A percentile compares a stretch with the other conserved stretches of the same genome.
Evolutionary conservation across 2,113 vertebrate genomes (phyloP).

Genomic region (Ceyx melanurus): DNA sequence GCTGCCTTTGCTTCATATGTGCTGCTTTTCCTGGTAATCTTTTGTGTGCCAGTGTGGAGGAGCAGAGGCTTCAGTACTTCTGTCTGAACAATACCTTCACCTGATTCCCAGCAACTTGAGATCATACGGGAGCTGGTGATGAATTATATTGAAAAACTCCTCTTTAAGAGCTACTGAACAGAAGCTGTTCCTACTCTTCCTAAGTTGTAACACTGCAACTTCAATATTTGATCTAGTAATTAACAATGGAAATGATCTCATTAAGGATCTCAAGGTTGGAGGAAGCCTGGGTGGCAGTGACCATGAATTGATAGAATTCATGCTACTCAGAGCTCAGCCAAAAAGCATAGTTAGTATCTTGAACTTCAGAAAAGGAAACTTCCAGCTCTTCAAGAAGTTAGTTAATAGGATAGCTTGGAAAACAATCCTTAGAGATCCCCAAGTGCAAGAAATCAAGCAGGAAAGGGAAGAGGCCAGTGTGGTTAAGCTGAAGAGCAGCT

Average conservation of each 20-base stretch:
- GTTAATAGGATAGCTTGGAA: too few species aligned
- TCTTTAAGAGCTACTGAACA: background rate
- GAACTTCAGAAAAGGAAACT: too few species aligned
- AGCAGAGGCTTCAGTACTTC: background rate
- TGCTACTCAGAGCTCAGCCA: too few species aligned
- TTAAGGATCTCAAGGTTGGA: too few species aligned
- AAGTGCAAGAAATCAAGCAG: too few species aligned
- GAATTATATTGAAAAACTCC: background rate
- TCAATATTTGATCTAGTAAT: background rate
- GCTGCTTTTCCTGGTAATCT: background rate
- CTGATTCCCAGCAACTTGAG: background rate
- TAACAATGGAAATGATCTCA: too few species aligned
- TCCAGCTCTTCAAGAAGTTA: too few species aligned
- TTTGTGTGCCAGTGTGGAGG: background rate
- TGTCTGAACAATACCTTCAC: accelerated
- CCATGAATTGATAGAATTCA: too few species aligned
- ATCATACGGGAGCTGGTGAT: background rate
- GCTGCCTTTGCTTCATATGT: accelerated
- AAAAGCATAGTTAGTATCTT: too few species aligned
- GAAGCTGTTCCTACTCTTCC: background rate
- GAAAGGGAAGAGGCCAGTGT: too few species aligned
- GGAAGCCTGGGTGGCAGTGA: too few species aligned
- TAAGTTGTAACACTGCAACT: background rate
- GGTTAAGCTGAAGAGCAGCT: background rate
- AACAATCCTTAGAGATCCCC: too few species aligned